A percentile compares a stretch with the other conserved stretches of the same genome.
Conservation (phyloP, 2,888 invertebrate species). For the Cheilosia urbana region DNA sequence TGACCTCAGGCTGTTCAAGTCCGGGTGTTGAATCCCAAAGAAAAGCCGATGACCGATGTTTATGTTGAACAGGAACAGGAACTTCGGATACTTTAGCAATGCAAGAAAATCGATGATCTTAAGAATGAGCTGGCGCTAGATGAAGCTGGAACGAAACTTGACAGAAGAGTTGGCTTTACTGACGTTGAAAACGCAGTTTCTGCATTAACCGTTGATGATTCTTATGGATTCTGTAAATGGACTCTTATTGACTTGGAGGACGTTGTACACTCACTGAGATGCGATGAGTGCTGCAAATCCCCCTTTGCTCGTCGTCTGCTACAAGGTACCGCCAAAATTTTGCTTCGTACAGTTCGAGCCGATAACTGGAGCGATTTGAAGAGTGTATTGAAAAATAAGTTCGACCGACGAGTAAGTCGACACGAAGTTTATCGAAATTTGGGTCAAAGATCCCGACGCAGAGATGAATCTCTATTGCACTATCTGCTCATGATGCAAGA, state of each 20-base stretch:
- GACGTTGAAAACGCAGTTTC: neutral
- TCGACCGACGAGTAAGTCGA: slow-evolving; percentile 3
- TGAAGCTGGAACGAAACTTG: neutral
- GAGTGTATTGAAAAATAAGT: neutral
- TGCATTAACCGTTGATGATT: neutral
- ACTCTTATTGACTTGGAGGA: slow-evolving; percentile 4
- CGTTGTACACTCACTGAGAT: neutral
- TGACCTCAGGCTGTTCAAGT: no score
- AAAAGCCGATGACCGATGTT: no score
- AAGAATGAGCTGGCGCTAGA: neutral
- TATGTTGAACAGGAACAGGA: no score
- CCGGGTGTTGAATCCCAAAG: no score
- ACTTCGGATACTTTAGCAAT: no score
- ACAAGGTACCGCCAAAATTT: no score
- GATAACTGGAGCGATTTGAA: slow-evolving; percentile 25
- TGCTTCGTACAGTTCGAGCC: neutral
- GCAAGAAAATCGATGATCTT: no score
- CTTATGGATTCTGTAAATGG: neutral
- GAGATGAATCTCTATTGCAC: slow-evolving; percentile 8
- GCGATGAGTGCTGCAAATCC: slow-evolving; percentile 10
- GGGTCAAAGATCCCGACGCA: neutral
- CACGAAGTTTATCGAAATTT: slow-evolving; percentile 5
- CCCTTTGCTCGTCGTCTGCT: neutral
- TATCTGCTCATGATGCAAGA: slow-evolving; percentile 41
- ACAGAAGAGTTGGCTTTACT: neutral